These are phyloP conservation scores for Ganaspis brasiliensis DNA, from an alignment of 2,888 invertebrate species.

Conservation along the genomic window DNA sequence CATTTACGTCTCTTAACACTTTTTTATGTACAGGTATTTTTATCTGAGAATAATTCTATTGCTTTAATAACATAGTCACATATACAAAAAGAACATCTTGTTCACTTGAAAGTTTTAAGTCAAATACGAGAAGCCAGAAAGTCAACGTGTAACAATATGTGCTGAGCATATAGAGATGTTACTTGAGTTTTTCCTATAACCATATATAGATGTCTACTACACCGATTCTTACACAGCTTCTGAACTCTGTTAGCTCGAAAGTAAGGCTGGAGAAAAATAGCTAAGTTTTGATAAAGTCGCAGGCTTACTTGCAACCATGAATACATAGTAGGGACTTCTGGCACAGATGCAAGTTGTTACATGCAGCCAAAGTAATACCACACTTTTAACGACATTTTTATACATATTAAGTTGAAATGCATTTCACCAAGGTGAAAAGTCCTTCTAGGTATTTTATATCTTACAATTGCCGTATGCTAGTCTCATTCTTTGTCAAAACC, in stretches of 20 bases:
- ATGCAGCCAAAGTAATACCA: slow-evolving; percentile 42
- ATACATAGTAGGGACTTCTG: slow-evolving; percentile 66
- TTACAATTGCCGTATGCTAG: not conserved
- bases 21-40: no score
- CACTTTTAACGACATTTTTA: slow-evolving; percentile 45
- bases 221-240: slow-evolving; percentile 35
- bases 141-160: slow-evolving; percentile 27
- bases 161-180: slow-evolving; percentile 38
- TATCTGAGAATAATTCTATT: not conserved
- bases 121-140: slow-evolving; percentile 13
- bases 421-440: not conserved
- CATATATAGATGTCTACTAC: slow-evolving; percentile 11
- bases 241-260: slow-evolving; percentile 24
- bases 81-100: not conserved
- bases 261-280: slow-evolving; percentile 62
- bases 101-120: slow-evolving; percentile 19
- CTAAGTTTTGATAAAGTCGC: slow-evolving; percentile 71
- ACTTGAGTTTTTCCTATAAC: slow-evolving; percentile 7
- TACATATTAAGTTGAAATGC: not conserved
- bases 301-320: slow-evolving; percentile 64
- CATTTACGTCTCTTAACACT: no score
- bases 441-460: not conserved
- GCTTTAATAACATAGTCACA: not conserved
- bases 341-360: slow-evolving; percentile 16
- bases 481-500: no score